Evolutionary conservation across 2,888 invertebrate species (phyloP).

Genomic region (Lochmaea crataegi): DNA sequence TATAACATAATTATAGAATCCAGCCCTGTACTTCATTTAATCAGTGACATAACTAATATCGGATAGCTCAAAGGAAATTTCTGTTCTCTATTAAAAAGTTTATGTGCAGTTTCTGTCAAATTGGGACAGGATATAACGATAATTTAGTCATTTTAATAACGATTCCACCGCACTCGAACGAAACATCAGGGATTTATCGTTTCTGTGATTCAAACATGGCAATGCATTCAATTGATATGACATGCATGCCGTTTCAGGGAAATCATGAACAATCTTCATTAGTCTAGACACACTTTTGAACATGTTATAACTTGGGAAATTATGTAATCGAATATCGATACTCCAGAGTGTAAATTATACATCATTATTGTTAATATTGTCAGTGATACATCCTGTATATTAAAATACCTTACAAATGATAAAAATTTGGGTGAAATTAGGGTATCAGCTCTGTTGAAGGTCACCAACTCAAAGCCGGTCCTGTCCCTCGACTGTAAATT

Average conservation of each 20-base stretch:
- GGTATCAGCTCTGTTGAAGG: no score
- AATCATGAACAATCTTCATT: not conserved
- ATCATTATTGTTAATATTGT: not conserved
- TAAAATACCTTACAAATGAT: no score
- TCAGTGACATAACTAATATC: not conserved
- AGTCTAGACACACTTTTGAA: not conserved
- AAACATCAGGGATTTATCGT: not conserved
- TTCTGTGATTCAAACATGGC: not conserved
- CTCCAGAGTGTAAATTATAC: not conserved
- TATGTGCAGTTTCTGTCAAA: conserved; percentile 1
- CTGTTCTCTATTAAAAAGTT: not conserved
- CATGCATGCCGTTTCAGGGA: not conserved
- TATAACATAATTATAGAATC: not conserved
- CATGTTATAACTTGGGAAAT: not conserved
- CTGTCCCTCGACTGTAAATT: no score
- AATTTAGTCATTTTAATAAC: not conserved
- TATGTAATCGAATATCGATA: not conserved
- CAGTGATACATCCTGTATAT: no score
- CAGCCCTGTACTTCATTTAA: not conserved
- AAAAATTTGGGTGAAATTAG: no score
- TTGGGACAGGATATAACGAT: not conserved
- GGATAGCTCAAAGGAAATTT: conserved; percentile 8
- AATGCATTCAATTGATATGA: conserved; percentile 1
- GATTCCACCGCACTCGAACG: not conserved
- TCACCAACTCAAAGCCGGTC: no score